A percentile compares a stretch with the other conserved stretches of the same genome.
Evolutionary conservation across 2,797 vertebrate genomes (phyloP).

Genomic region (Anguilla obscura): DNA sequence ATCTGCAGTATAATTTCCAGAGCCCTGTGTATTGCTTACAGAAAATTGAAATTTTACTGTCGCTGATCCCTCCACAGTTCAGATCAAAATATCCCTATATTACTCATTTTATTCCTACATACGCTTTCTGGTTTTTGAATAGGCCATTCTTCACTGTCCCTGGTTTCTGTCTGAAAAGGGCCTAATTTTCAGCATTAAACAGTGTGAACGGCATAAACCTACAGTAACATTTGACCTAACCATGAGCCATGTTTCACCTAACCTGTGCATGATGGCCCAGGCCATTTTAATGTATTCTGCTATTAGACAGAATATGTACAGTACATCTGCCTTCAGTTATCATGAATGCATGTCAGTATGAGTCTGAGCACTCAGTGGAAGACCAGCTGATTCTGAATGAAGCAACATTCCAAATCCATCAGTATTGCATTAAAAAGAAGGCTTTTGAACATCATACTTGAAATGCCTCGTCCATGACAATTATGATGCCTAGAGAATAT

Average conservation of each 20-base stretch:
- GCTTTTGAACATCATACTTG: not conserved
- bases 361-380: no score
- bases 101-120: conserved; percentile 69
- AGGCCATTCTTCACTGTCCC: conserved; percentile 26
- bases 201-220: not conserved
- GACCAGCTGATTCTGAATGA: not conserved
- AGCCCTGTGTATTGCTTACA: not conserved
- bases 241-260: not conserved
- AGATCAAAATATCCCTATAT: conserved; percentile 60
- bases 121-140: conserved; percentile 50
- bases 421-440: no score
- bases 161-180: not conserved
- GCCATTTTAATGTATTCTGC: not conserved
- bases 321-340: no score
- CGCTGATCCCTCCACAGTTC: conserved; percentile 55
- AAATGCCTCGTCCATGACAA: no score
- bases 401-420: not conserved
- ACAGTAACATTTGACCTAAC: not conserved
- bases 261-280: not conserved
- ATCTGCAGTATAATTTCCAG: not conserved
- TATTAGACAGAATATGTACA: not conserved
- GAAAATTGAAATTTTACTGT: not conserved
- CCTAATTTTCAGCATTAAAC: not conserved
- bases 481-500: not conserved
- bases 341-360: no score